Percentiles rank a stretch among this genome's conserved stretches.
Evolutionary conservation across 2,113 vertebrate genomes (phyloP).

Genomic region (Toxostoma redivivum): DNA sequence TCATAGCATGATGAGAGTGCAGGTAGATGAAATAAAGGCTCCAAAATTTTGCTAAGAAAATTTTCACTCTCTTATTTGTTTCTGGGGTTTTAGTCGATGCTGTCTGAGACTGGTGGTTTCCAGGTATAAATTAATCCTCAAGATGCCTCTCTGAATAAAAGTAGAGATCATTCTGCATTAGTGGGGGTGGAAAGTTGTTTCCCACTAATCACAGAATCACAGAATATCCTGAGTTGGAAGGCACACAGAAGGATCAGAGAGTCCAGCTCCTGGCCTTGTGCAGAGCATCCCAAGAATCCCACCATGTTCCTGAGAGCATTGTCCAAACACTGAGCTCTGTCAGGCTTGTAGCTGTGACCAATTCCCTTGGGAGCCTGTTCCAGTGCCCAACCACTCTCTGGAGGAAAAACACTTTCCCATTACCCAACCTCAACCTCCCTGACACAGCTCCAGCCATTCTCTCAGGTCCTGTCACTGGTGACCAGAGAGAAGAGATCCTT

Average conservation of each 20-base stretch:
- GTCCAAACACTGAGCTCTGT: neutral
- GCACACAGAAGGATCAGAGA: rapidly evolving
- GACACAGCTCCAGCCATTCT: neutral
- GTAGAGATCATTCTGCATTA: neutral
- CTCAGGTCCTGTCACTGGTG: neutral
- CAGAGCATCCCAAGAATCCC: neutral
- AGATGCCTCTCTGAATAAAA: neutral
- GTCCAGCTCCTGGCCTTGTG: neutral
- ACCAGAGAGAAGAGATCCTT: neutral
- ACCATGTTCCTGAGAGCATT: neutral
- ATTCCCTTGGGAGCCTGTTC: neutral
- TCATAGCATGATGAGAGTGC: neutral
- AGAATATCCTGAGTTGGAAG: neutral
- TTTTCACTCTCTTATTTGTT: neutral
- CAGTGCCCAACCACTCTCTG: rapidly evolving
- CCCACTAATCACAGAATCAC: neutral
- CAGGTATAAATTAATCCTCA: neutral
- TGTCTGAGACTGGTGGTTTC: neutral
- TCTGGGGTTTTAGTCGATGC: neutral
- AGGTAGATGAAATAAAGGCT: neutral
- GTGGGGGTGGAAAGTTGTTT: neutral
- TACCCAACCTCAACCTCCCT: neutral
- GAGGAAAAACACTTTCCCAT: neutral
- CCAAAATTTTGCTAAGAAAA: neutral
- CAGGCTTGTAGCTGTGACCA: neutral